Evolutionary conservation across 2,888 invertebrate genomes (phyloP).

Genomic region (Laothoe populi): DNA sequence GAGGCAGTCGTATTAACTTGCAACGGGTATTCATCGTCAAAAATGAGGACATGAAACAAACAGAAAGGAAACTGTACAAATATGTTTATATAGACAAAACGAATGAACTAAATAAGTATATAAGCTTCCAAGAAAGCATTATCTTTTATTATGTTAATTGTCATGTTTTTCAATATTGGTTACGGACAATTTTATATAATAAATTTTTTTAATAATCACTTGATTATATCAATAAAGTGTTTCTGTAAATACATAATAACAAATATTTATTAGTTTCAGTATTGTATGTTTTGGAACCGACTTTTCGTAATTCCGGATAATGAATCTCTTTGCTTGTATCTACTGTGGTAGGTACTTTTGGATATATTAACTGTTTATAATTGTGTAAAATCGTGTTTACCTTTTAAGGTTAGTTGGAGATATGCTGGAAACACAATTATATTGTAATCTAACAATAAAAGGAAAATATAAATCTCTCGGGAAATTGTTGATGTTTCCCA

Average conservation of each 20-base stretch:
- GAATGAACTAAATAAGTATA: too few species aligned
- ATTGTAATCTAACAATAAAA: constrained; percentile 60
- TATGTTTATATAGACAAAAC: too few species aligned
- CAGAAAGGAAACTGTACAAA: background rate
- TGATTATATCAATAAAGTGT: background rate
- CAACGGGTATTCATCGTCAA: too few species aligned
- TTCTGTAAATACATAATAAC: too few species aligned
- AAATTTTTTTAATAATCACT: background rate
- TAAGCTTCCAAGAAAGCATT: too few species aligned
- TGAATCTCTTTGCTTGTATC: too few species aligned
- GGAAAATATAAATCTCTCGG: constrained; percentile 64
- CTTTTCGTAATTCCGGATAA: too few species aligned
- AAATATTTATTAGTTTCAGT: too few species aligned
- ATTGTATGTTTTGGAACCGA: too few species aligned
- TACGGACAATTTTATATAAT: background rate
- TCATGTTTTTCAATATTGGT: background rate
- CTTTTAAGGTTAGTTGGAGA: constrained; percentile 50
- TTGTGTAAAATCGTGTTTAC: constrained; percentile 25
- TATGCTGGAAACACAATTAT: constrained; percentile 52
- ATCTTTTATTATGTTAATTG: background rate
- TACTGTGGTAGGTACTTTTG: too few species aligned
- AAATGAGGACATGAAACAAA: too few species aligned
- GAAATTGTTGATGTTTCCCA: constrained; percentile 55
- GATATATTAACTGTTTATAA: background rate
- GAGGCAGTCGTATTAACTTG: too few species aligned